These are phyloP conservation scores for Tachysurus fulvidraco DNA, from an alignment of 2,113 vertebrate genomes.

Conservation along the genomic window DNA sequence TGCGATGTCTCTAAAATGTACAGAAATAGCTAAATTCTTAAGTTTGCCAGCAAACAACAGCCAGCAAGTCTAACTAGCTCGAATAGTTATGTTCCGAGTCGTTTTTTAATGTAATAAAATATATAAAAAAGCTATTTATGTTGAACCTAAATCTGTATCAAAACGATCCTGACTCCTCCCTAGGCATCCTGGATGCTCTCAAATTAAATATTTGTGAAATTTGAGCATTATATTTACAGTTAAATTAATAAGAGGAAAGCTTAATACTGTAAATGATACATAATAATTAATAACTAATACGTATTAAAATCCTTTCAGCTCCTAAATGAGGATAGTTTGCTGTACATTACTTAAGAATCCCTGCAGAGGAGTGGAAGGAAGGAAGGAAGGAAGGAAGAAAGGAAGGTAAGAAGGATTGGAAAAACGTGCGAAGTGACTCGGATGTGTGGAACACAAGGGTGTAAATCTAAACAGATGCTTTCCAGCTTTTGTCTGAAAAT, in stretches of 20 bases:
- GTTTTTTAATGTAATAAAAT: too few species aligned
- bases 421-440: background rate
- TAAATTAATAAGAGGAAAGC: background rate
- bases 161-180: background rate
- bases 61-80: background rate
- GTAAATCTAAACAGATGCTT: background rate
- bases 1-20: background rate
- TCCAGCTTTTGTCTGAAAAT: conserved; percentile 11
- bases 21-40: background rate
- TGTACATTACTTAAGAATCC: background rate
- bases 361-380: background rate
- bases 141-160: background rate
- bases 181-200: background rate
- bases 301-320: background rate
- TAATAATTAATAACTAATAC: background rate
- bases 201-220: background rate
- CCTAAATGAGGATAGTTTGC: background rate
- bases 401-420: background rate
- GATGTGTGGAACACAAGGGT: background rate
- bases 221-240: background rate
- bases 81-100: background rate
- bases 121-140: too few species aligned
- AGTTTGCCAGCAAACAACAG: background rate
- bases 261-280: background rate
- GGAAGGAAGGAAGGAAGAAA: background rate